A percentile compares a stretch with the other conserved stretches of the same genome.
Conservation (phyloP, 1,140 invertebrate genomes). For the Aplysia californica region DNA sequence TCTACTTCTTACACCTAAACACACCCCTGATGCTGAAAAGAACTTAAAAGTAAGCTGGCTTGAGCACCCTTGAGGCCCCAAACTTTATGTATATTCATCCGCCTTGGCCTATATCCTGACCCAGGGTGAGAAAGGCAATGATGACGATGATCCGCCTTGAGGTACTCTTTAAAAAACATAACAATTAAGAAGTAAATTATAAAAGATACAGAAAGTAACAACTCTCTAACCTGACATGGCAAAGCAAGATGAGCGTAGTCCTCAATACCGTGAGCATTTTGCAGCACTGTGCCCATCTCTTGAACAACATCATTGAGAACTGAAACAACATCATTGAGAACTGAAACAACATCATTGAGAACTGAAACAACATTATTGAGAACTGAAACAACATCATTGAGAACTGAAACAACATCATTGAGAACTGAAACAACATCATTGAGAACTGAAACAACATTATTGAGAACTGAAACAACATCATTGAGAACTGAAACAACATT, state of each 20-base stretch:
- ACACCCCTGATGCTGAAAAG: not conserved
- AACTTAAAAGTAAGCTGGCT: too few relatives aligned
- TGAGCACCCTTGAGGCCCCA: too few relatives aligned
- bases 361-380: not conserved
- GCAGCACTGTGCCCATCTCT: conserved; percentile 58
- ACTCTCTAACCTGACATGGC: conserved; percentile 50
- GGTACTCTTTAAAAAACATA: not conserved
- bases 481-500: not conserved
- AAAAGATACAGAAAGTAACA: not conserved
- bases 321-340: conserved; percentile 29
- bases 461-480: not conserved
- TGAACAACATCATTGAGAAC: conserved; percentile 68
- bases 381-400: not conserved
- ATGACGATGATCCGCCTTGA: not conserved
- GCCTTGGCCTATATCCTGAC: too few relatives aligned
- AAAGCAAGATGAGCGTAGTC: conserved; percentile 52
- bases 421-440: not conserved
- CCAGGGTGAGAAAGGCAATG: not conserved
- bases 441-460: not conserved
- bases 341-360: not conserved
- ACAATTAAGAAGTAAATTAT: not conserved
- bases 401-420: not conserved
- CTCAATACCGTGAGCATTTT: conserved; percentile 52
- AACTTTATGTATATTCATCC: too few relatives aligned
- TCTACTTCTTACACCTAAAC: not conserved